These are phyloP conservation scores for Gymnoscopelus microlampas DNA, from an alignment of 2,797 vertebrate species.

Conservation along the genomic window DNA sequence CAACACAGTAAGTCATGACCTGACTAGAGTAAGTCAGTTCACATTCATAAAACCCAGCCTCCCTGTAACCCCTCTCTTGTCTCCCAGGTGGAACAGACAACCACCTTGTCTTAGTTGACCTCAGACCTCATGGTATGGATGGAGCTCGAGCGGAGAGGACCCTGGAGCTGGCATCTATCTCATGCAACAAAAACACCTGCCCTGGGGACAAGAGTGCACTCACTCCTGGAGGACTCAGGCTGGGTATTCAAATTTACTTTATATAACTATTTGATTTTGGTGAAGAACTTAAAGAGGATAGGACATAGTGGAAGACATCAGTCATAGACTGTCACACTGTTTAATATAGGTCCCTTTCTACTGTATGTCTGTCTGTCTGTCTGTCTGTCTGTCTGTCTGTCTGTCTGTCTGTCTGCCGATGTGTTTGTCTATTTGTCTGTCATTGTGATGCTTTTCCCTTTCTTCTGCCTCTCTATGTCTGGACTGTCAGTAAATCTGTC, in stretches of 20 bases:
- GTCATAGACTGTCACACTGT: too few relatives aligned
- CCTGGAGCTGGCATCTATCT: slow-evolving; percentile 88
- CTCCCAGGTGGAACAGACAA: slow-evolving; percentile 87
- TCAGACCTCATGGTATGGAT: slow-evolving; percentile 85
- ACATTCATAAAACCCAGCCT: background rate
- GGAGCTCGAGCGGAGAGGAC: slow-evolving; percentile 87
- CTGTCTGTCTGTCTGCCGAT: slow-evolving; percentile 23
- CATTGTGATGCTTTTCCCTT: background rate
- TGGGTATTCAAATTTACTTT: slow-evolving; percentile 71
- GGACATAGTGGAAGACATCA: background rate
- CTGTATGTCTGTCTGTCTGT: slow-evolving; percentile 6
- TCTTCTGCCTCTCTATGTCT: slow-evolving; percentile 3
- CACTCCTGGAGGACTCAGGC: slow-evolving; percentile 85
- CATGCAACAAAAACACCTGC: slow-evolving; percentile 90
- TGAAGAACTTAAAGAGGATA: slow-evolving; percentile 13
- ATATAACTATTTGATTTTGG: too few relatives aligned
- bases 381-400: slow-evolving; percentile 1
- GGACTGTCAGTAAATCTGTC: slow-evolving; percentile 23
- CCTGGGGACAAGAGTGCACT: slow-evolving; percentile 87
- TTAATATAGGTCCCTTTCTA: background rate
- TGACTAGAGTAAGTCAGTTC: too few relatives aligned
- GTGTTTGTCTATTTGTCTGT: background rate
- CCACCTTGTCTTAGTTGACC: slow-evolving; percentile 89
- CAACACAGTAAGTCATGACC: too few relatives aligned
- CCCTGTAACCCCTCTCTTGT: background rate